Percentiles rank a stretch among this genome's conserved stretches.
phyloP scores from a whole-genome alignment of 2,797 vertebrate species.

The Siniperca scherzeri region DNA sequence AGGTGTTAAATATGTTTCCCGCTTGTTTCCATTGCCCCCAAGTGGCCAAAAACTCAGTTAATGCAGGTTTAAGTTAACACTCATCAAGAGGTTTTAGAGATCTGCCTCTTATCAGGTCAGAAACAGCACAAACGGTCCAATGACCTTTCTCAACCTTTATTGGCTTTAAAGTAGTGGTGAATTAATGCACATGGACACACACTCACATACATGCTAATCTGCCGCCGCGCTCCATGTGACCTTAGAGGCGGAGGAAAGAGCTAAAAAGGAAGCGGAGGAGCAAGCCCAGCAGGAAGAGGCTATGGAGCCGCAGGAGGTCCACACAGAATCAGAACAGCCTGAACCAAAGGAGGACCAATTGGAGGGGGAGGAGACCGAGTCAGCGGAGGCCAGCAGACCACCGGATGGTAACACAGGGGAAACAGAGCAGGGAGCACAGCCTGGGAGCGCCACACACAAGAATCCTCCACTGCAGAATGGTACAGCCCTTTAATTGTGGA shows the following conservation, averaged over 20 bases:
- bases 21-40: constrained; percentile 27
- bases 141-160: neutral
- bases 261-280: constrained; percentile 80
- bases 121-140: neutral
- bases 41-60: constrained; percentile 13
- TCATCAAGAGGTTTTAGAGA: no score
- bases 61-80: neutral
- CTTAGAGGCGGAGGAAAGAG: constrained; percentile 89
- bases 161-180: neutral
- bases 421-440: constrained; percentile 48
- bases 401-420: constrained; percentile 62
- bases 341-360: constrained; percentile 73
- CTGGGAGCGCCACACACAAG: constrained; percentile 53
- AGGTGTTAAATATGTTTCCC: neutral
- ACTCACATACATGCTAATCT: constrained; percentile 21
- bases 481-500: constrained; percentile 66
- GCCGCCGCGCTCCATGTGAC: constrained; percentile 34
- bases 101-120: neutral
- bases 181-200: constrained; percentile 7
- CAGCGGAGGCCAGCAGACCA: constrained; percentile 60
- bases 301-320: constrained; percentile 82
- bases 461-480: constrained; percentile 86
- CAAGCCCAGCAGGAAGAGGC: constrained; percentile 79
- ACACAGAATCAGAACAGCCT: constrained; percentile 61
- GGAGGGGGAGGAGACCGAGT: constrained; percentile 60